Conservation (phyloP, 2,113 vertebrate genomes). For the Myxocyprinus asiaticus region DNA sequence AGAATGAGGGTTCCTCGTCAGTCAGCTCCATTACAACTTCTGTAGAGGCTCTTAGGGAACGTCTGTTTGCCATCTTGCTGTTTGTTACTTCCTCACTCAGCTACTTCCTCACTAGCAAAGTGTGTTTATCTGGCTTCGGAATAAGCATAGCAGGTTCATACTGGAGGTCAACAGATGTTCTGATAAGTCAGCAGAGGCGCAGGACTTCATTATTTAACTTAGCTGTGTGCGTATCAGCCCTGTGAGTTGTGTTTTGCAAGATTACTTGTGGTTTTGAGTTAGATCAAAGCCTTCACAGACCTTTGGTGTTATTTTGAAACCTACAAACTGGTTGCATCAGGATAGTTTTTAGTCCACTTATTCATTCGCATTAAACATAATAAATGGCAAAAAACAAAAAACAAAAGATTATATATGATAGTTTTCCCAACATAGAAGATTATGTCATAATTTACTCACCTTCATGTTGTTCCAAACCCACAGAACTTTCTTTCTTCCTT, state of each 20-base stretch:
- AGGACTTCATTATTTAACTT: constrained; percentile 30
- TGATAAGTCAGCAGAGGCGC: constrained; percentile 14
- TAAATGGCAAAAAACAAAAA: background rate
- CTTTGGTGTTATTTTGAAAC: background rate
- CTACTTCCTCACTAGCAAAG: constrained; percentile 33
- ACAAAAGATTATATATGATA: no score
- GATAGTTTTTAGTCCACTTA: background rate
- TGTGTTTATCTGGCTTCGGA: constrained; percentile 29
- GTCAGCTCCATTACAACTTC: constrained; percentile 1
- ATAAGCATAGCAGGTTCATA: background rate
- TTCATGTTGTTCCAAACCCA: no score
- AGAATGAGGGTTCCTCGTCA: background rate
- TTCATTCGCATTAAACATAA: background rate
- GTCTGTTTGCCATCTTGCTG: constrained; percentile 35
- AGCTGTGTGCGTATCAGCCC: constrained; percentile 8
- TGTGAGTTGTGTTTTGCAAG: background rate
- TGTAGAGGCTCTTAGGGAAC: constrained; percentile 13
- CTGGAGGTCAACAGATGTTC: constrained; percentile 35
- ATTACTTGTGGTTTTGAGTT: constrained; percentile 8
- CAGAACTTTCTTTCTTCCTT: no score
- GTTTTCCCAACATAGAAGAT: no score
- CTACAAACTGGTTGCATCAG: background rate
- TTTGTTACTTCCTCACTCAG: constrained; percentile 49
- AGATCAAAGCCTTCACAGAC: constrained; percentile 21
- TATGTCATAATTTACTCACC: no score